Evolutionary conservation across 2,113 vertebrate species (phyloP), one percentile per base, ranked within the genome.

Genomic region (Drymodes brunneopygia): DNA sequence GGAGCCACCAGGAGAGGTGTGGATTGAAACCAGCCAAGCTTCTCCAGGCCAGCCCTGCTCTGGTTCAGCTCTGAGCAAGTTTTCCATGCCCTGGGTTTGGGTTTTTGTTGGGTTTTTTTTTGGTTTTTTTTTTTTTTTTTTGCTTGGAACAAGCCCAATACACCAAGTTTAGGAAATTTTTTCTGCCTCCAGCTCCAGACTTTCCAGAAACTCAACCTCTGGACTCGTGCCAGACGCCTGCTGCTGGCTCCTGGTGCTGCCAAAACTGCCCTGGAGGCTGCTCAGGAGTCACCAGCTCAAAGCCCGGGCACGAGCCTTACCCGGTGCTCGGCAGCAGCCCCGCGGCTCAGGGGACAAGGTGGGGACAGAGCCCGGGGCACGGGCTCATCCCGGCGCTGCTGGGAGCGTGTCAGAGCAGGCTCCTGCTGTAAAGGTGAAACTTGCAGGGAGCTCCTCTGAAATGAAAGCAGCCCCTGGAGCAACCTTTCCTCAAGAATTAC

Each of bases 391-490:
- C 18, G 2, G 14, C 13, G 89, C 48, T 2, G 24, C 12, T 2
- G 9, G 4, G 36, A 83, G 93, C 92, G 0, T 84, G 96, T 74
- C 4, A 0, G 77, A 73, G 83, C 96, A 88, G 77, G 81, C 36
- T 48, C 64, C 44, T 1, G 11, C 35, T 16, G 36, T 1, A 56
- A 85, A 93, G 81, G 90, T 58, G 92, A 81, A 64, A 81, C n/a
- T 78, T 7, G 1, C 48, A 21, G 86, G 31, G 86, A 95, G 81
- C 90, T 92, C 10, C 88, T 71, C 70, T 33, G 65, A 25, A 88
- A 95, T 61, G 71, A 91, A 92, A 96, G 64, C 88, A 71, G 71
- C 86, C 96, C 85, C 92, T 66, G 87, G 35, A 94, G 95, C 93
- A 66, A 74, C 51, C 35, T 77, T 54, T 90, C 86, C 86, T 47